Base-by-base conservation (phyloP, 2,797 vertebrate genomes). In the Geotrypetes seraphini region DNA sequence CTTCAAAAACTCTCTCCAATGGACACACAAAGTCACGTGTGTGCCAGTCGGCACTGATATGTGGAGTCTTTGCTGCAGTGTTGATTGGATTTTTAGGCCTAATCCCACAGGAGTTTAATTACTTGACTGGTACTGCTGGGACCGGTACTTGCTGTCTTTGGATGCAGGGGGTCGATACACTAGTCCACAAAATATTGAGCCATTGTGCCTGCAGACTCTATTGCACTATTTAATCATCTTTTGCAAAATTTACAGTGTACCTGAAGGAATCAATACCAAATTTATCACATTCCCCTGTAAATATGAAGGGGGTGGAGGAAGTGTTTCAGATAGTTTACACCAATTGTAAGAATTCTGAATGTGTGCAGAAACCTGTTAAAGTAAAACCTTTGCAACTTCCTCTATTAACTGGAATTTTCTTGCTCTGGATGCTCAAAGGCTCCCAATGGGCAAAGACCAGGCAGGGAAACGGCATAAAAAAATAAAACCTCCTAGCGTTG, bases 141-240 rank as follows among this genome's bases (percentile, higher is more conserved):
- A 51, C 59, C 50, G 61, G 67, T 68, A 40, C 57, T 62, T 16
- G 47, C 67, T 58, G 69, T 47, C 19, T 50, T 71, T 38, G 60
- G 69, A 63, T 24, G 10, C 40, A 60, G 64, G 57, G 59, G 76
- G 77, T 81, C 76, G 57, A 81, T 81, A 76, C 5, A 3, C 57
- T 7, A 31, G 62, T 53, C 62, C 46, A 53, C 66, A 60, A 69
- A 64, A 71, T 79, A 79, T 78, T 69, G 74, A 78, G 73, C 63
- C 69, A 46, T 19, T 12, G 55, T 19, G 47, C 57, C 60, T 33
- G 28, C 71, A 62, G 71, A 37, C 60, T 64, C 70, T 71, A 79
- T 76, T 79, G 69, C 56, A 16, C 77, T 70, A 75, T 78, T 82
- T 81, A 82, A 82, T 83, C 78, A 82, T 82, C 68, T 74, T 71